Evolutionary conservation across 2,797 vertebrate species (phyloP), one percentile per base, ranked within the genome.

Genomic region (Bradypodion pumilum): DNA sequence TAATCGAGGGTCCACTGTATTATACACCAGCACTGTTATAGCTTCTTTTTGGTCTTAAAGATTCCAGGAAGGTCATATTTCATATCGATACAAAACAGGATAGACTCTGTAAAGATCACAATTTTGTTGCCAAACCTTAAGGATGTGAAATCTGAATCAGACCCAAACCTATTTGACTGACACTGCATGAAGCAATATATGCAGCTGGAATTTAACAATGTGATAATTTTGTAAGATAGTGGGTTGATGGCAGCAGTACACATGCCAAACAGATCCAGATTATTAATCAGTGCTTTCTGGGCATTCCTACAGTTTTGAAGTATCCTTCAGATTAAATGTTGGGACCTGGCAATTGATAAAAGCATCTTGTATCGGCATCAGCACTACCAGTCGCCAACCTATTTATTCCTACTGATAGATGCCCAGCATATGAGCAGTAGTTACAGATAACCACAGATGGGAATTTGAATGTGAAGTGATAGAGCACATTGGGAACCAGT

Each of bases 401-500:
- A 85, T 90, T 94, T 91, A 92, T 91, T 93, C 85, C 80, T 83
- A 59, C 9, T 0, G 60, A 85, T 27, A 89, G 90, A 88, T 69
- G 75, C 93, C 88, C 74, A 29, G 87, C 91, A 82, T 88, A 72
- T 81, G 87, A 95, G 94, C 92, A 94, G 93, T 91, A 92, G 88
- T 46, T 93, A 60, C 88, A 94, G 92, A 92, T 92, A 56, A 94
- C 85, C 89, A 94, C 91, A 94, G 94, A 94, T 94, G 93, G 93
- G 91, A 92, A 94, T 94, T 92, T 93, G 89, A 95, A 95, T 92
- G 92, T 95, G 90, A 90, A 94, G 93, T 92, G 91, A 95, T 93
- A 85, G 90, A 81, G 88, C 90, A 93, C 94, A 94, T 94, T 91
- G 94, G 94, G 92, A 95, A 88, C 89, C 90, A 91, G 91, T 94